Base-by-base conservation (phyloP, 2,797 vertebrate species). In the Allobates femoralis region DNA sequence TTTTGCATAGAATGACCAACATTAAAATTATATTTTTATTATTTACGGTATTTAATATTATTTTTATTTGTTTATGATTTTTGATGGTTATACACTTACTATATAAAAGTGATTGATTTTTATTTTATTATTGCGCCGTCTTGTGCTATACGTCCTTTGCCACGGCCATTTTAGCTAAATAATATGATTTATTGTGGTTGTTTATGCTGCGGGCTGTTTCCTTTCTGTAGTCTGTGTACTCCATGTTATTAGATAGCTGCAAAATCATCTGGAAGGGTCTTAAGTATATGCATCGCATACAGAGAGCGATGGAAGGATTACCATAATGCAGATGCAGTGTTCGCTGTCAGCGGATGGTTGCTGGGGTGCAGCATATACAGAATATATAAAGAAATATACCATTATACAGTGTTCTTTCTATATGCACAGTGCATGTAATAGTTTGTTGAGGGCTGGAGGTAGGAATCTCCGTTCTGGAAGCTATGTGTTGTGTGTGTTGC, bases 311-410 rank as follows among this genome's bases (percentile, higher is more conserved):
- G 83, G 19, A n/a, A 16, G 83, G 83, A 76, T 84, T 84, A 84
- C 64, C 73, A 84, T 84, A 84, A 77, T 84, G 73, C 83, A 84
- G 83, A 77, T 83, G 67, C 51, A 83, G 81, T 55, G 21, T 34
- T 46, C 67, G 23, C 62, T 32, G 18, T 81, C 62, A 23, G 30
- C 73, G 67, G 32, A 28, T 26, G 64, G 5, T 55, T 14, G n/a
- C 21, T 10, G n/a, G 56, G 67, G 21, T n/a, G 55, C 58, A 3
- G 66, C 18, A 7, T 18, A n/a, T 37, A 46, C 5, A 5, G 8
- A 11, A 50, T 64, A 21, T 28, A 80, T 18, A 23, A 30, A 64
- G 56, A 32, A 18, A 26, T 3, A 28, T 21, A 5, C 30, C 19
- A 0, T 8, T 53, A 26, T 64, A 21, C 30, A 64, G 62, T 41